These are phyloP conservation scores for Catharus fuscescens DNA, from an alignment of 2,113 vertebrate species.

Conservation along the genomic window DNA sequence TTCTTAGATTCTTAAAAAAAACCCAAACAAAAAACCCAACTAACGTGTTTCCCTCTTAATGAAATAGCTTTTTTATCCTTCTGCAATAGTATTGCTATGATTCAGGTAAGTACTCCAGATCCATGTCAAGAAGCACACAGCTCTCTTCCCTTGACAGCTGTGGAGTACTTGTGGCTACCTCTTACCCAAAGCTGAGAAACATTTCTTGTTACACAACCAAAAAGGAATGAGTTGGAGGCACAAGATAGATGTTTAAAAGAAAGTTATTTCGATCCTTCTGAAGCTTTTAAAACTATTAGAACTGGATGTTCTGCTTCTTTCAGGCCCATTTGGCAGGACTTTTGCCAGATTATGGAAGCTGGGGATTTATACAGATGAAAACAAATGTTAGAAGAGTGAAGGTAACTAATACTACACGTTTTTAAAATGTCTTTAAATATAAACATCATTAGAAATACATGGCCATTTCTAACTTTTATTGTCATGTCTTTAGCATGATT, in stretches of 20 bases:
- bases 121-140: background rate
- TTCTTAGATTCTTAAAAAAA: background rate
- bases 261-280: background rate
- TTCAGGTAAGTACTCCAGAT: background rate
- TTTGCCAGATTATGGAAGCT: rapidly evolving
- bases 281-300: background rate
- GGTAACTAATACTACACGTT: background rate
- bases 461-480: background rate
- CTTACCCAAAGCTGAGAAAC: background rate
- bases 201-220: background rate
- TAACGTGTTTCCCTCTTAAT: background rate
- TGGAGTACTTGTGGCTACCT: background rate
- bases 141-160: background rate
- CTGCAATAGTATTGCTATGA: background rate
- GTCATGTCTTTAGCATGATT: background rate
- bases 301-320: background rate
- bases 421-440: background rate
- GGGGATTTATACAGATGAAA: background rate
- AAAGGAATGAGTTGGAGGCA: background rate
- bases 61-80: background rate
- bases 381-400: background rate
- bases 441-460: background rate
- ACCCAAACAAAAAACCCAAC: background rate
- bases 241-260: background rate
- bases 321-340: background rate